phyloP scores from a whole-genome alignment of 1,140 invertebrate species.

The Tribolium madens region DNA sequence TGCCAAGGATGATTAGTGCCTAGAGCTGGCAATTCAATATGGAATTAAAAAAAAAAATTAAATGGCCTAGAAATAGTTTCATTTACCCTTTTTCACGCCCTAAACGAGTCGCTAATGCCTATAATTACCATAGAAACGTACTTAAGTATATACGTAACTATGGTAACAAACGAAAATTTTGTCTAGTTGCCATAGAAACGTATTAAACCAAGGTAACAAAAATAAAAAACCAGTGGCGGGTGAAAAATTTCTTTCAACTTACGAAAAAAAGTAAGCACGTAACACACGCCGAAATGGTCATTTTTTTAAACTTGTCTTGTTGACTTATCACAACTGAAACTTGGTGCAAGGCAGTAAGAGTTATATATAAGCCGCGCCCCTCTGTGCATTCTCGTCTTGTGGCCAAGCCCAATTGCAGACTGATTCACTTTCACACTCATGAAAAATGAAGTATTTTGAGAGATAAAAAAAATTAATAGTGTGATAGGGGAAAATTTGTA shows the following conservation, averaged over 20 bases:
- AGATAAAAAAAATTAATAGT: background rate
- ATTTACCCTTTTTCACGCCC: background rate
- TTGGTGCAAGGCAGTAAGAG: slow-evolving; percentile 29
- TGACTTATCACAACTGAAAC: slow-evolving; percentile 43
- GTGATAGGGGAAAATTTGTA: background rate
- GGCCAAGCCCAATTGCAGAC: slow-evolving; percentile 39
- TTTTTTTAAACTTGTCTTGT: background rate
- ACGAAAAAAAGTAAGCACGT: slow-evolving; percentile 38
- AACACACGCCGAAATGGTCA: slow-evolving; percentile 4
- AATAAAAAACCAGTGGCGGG: no score
- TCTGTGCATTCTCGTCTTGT: slow-evolving; percentile 39
- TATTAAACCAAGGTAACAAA: no score
- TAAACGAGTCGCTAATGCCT: background rate
- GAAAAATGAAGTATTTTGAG: background rate
- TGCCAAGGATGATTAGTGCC: slow-evolving; percentile 21
- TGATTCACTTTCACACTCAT: slow-evolving; percentile 42
- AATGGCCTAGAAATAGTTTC: no score
- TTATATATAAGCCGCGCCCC: slow-evolving; percentile 55
- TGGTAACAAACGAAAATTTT: no score
- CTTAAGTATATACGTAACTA: no score
- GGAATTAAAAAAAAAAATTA: no score
- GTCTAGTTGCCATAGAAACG: no score
- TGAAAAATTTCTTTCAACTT: slow-evolving; percentile 37
- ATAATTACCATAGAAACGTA: background rate
- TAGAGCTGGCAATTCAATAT: background rate